Evolutionary conservation across 2,888 invertebrate species (phyloP).

Genomic region (Carterocephalus palaemon): DNA sequence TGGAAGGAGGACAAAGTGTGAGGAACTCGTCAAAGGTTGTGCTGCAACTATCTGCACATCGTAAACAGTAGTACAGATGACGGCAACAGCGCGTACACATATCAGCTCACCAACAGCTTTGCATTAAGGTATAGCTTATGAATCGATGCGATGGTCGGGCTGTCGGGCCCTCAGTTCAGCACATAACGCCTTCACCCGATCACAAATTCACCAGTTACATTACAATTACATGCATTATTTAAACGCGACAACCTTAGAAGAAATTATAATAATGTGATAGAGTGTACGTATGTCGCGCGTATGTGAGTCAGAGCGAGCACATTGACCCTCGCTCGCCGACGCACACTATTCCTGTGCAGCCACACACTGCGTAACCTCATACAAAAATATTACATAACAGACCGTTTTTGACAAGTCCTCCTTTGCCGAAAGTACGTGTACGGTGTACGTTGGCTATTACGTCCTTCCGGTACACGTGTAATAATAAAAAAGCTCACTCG

Average conservation of each 20-base stretch:
- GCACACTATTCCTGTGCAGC: slow-evolving; percentile 63
- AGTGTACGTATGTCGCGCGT: slow-evolving; percentile 63
- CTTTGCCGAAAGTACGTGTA: too few relatives aligned
- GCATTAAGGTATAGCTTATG: slow-evolving; percentile 22
- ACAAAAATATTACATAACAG: slow-evolving; percentile 43
- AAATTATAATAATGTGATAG: slow-evolving; percentile 76
- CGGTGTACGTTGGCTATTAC: background rate
- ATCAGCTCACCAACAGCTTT: slow-evolving; percentile 2
- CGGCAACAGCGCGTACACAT: slow-evolving; percentile 6
- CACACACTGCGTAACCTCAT: slow-evolving; percentile 57
- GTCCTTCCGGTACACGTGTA: slow-evolving; percentile 7
- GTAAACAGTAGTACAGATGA: slow-evolving; percentile 18
- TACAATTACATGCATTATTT: slow-evolving; percentile 76
- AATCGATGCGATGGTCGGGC: slow-evolving; percentile 14
- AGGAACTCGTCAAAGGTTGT: slow-evolving; percentile 11
- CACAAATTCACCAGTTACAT: slow-evolving; percentile 74
- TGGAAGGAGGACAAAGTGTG: slow-evolving; percentile 6
- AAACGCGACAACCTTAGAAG: slow-evolving; percentile 74
- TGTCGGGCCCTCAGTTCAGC: slow-evolving; percentile 17
- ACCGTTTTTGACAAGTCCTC: slow-evolving; percentile 33
- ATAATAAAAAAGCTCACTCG: background rate
- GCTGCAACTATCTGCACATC: slow-evolving; percentile 14
- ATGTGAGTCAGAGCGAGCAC: slow-evolving; percentile 67
- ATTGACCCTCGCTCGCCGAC: slow-evolving; percentile 64
- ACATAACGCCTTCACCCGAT: slow-evolving; percentile 38